Conservation (phyloP, 2,888 invertebrate genomes). For the Iphiclides podalirius region DNA sequence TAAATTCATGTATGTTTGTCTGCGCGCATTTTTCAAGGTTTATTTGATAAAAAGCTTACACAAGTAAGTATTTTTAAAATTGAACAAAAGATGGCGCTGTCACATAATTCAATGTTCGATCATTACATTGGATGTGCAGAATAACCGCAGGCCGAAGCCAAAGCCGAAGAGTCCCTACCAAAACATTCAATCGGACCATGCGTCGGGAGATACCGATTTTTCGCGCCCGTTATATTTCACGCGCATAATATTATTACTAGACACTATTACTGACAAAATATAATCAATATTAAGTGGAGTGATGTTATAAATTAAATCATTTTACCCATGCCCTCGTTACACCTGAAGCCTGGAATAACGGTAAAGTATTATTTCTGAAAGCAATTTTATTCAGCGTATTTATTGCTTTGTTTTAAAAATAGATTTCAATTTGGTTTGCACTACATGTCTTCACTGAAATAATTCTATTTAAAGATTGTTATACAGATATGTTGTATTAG, state of each 20-base stretch:
- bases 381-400: conserved; percentile 36
- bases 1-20: no score
- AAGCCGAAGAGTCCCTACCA: conserved; percentile 43
- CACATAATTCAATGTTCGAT: conserved; percentile 41
- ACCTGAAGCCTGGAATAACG: conserved; percentile 74
- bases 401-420: conserved; percentile 49
- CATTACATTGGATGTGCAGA: conserved; percentile 47
- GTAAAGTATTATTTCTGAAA: conserved; percentile 46
- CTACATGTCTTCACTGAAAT: conserved; percentile 5
- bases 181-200: conserved; percentile 66
- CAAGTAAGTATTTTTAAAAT: background rate
- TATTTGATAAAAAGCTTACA: no score
- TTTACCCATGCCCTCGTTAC: conserved; percentile 70
- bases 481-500: background rate
- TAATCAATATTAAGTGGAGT: conserved; percentile 59
- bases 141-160: conserved; percentile 26
- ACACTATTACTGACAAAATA: conserved; percentile 31
- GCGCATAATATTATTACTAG: conserved; percentile 41
- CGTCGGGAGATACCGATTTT: conserved; percentile 55
- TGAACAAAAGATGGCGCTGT: conserved; percentile 27
- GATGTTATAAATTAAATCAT: conserved; percentile 30
- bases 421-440: conserved; percentile 37
- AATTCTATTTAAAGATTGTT: conserved; percentile 5
- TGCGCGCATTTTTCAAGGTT: no score
- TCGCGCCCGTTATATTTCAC: conserved; percentile 55